phyloP scores from a whole-genome alignment of 2,113 vertebrate genomes.

The Hypomesus transpacificus region DNA sequence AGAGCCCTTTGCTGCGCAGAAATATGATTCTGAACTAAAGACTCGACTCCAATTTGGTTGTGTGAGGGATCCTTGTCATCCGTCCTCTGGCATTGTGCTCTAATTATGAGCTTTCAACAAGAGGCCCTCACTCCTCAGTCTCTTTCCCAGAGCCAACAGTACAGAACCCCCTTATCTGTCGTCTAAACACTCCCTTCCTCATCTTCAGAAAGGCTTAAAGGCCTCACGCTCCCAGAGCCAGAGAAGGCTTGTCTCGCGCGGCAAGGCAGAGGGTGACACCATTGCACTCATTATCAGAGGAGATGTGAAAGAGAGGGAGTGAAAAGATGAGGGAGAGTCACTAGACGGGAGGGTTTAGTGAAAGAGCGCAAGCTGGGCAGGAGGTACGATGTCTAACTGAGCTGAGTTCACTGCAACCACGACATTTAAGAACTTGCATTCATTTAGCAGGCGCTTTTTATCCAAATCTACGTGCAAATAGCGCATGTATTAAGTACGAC shows the following conservation, averaged over 20 bases:
- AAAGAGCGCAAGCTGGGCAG: too few relatives aligned
- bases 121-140: constrained; percentile 21
- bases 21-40: background rate
- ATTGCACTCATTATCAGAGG: constrained; percentile 7
- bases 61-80: background rate
- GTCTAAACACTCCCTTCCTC: constrained; percentile 25
- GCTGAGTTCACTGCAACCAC: background rate
- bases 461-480: background rate
- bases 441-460: constrained; percentile 9
- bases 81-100: constrained; percentile 10
- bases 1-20: constrained; percentile 7
- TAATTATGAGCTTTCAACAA: constrained; percentile 27
- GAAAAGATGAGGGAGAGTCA: background rate
- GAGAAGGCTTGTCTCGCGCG: background rate
- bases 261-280: constrained; percentile 41
- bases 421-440: too few relatives aligned
- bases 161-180: constrained; percentile 23
- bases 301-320: background rate
- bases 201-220: constrained; percentile 23
- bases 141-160: constrained; percentile 36
- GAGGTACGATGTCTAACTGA: background rate
- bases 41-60: constrained; percentile 4
- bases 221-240: constrained; percentile 3
- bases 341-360: too few relatives aligned
- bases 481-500: too few relatives aligned